These are phyloP conservation scores for Lepus townsendii DNA, from an alignment of 2,797 vertebrate species.

Conservation along the genomic window DNA sequence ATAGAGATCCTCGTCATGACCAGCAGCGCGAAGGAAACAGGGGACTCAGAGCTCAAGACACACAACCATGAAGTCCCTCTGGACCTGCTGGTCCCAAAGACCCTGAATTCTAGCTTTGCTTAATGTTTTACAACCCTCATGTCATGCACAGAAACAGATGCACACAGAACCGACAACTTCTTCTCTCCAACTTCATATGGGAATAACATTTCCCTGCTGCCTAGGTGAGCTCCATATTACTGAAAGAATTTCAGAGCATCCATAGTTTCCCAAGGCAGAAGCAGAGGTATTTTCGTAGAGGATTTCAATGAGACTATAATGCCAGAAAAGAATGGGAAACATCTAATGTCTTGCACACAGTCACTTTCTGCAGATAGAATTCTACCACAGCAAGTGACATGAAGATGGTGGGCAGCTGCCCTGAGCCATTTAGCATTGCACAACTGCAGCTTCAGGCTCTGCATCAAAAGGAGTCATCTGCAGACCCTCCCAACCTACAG, in stretches of 20 bases:
- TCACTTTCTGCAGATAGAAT: background rate
- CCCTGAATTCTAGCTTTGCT: background rate
- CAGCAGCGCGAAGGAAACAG: no score
- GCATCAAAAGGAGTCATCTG: background rate
- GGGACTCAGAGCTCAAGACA: no score
- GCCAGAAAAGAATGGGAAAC: constrained; percentile 78
- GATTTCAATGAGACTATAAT: constrained; percentile 77
- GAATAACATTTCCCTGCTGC: background rate
- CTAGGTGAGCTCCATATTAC: constrained; percentile 59
- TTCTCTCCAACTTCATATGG: rapidly evolving
- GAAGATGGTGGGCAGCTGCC: background rate
- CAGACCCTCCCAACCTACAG: background rate
- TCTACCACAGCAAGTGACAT: background rate
- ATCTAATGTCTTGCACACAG: background rate
- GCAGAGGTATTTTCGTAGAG: constrained; percentile 80
- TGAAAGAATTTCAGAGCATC: constrained; percentile 62
- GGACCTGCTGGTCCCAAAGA: no score
- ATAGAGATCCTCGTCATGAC: background rate
- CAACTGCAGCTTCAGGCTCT: background rate
- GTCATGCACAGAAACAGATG: background rate
- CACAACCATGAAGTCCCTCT: background rate
- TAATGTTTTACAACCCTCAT: no score
- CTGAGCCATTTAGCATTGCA: background rate
- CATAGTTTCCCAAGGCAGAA: constrained; percentile 38
- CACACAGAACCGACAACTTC: background rate